Percentiles rank a stretch among this genome's conserved stretches.
phyloP scores from a whole-genome alignment of 2,797 vertebrate genomes.

The Eulemur mongoz region DNA sequence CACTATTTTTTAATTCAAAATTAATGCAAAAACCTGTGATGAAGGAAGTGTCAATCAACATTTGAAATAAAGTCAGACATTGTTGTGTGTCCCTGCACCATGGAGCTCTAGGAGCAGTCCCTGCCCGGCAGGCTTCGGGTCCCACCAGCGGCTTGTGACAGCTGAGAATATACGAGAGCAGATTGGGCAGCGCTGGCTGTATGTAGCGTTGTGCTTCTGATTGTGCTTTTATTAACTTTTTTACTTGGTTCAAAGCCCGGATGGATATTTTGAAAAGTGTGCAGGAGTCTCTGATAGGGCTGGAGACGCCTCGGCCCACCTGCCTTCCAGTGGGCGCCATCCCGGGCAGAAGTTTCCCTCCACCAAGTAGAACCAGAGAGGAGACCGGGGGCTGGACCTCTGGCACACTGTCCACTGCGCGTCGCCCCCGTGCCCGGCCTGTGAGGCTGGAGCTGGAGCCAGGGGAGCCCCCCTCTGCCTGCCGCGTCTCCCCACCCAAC shows the following conservation, averaged over 20 bases:
- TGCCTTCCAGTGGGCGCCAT: no score
- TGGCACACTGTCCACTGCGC: no score
- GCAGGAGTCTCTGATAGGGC: no score
- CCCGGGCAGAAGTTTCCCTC: neutral
- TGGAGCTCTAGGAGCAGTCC: neutral
- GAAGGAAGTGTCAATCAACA: neutral
- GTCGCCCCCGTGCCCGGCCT: neutral
- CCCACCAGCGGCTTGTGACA: no score
- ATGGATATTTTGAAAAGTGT: neutral
- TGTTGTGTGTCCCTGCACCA: neutral
- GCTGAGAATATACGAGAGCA: no score
- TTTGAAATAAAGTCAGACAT: neutral
- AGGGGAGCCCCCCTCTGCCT: no score
- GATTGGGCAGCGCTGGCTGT: accelerated
- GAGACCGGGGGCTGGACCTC: neutral
- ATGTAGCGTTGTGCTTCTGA: neutral
- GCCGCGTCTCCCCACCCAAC: neutral
- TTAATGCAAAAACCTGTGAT: neutral
- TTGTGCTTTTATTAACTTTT: neutral
- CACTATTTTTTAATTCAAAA: neutral
- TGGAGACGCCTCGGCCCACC: neutral
- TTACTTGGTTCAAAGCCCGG: neutral
- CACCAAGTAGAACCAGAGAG: neutral
- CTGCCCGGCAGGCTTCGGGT: accelerated
- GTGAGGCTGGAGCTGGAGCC: neutral